Percentiles rank a stretch among this genome's conserved stretches.
These are phyloP conservation scores for Pseudonaja textilis DNA, from an alignment of 2,113 vertebrate species.

Conservation along the genomic window DNA sequence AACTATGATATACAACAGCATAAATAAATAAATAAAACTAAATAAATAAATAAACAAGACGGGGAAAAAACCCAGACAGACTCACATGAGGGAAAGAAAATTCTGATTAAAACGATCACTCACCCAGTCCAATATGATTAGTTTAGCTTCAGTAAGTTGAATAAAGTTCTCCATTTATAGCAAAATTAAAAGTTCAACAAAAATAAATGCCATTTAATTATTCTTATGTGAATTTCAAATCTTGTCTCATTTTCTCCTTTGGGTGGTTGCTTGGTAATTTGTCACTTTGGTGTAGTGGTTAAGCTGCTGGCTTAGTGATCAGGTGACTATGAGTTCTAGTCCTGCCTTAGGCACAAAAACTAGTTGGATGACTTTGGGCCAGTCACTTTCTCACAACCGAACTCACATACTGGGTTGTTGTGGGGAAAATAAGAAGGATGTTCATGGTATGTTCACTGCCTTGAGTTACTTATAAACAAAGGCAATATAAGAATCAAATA, in stretches of 20 bases:
- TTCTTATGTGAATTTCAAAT: not conserved
- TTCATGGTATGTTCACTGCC: no score
- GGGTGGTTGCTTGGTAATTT: not conserved
- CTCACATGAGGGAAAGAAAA: not conserved
- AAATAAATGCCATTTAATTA: not conserved
- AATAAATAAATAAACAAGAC: not conserved
- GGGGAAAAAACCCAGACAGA: not conserved
- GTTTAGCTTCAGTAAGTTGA: not conserved
- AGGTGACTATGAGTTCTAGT: not conserved
- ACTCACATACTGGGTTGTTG: not conserved
- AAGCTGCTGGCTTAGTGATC: no score
- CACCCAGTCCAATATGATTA: not conserved
- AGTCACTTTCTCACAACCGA: not conserved
- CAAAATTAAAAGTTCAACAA: not conserved
- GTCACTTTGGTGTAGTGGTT: not conserved
- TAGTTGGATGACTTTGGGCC: not conserved
- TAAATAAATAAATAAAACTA: not conserved
- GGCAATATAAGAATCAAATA: no score
- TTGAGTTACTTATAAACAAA: no score
- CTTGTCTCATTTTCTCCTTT: not conserved
- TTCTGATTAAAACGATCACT: not conserved
- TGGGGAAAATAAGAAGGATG: no score
- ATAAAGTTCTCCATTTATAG: not conserved
- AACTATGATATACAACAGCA: not conserved
- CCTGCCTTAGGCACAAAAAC: not conserved